Conservation (phyloP, 2,888 invertebrate genomes). For the Auanema sp. region DNA sequence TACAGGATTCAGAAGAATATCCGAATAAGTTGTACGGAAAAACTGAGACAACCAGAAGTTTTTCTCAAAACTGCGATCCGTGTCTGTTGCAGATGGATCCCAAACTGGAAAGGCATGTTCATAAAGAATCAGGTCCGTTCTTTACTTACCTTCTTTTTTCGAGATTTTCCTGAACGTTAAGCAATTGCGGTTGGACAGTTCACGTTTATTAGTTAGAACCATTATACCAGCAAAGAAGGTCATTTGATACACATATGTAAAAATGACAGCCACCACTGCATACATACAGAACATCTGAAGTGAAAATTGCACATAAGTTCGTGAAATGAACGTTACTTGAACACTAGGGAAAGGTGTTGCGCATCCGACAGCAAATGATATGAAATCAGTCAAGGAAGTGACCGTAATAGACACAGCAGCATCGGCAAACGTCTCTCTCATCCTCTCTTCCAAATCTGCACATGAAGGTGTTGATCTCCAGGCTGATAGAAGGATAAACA, state of each 20-base stretch:
- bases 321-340: conserved; percentile 65
- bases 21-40: conserved; percentile 58
- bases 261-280: conserved; percentile 86
- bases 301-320: not conserved
- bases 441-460: conserved; percentile 77
- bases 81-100: conserved; percentile 6
- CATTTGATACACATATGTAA: conserved; percentile 87
- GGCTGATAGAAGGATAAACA: conserved; percentile 91
- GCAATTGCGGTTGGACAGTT: conserved; percentile 52
- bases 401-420: conserved; percentile 93
- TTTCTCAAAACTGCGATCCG: conserved; percentile 62
- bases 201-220: conserved; percentile 53
- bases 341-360: conserved; percentile 91
- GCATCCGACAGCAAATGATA: conserved; percentile 88
- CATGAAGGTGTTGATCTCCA: conserved; percentile 80
- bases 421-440: conserved; percentile 85
- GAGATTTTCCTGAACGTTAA: conserved; percentile 53
- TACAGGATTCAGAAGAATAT: conserved; percentile 54
- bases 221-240: conserved; percentile 82
- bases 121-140: not conserved
- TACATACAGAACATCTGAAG: conserved; percentile 83
- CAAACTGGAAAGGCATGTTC: conserved; percentile 1
- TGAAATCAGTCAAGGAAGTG: conserved; percentile 85
- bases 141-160: conserved; percentile 25
- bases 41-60: conserved; percentile 68